A percentile compares a stretch with the other conserved stretches of the same genome.
Conservation (phyloP, 2,113 vertebrate species). For the Glareola pratincola region DNA sequence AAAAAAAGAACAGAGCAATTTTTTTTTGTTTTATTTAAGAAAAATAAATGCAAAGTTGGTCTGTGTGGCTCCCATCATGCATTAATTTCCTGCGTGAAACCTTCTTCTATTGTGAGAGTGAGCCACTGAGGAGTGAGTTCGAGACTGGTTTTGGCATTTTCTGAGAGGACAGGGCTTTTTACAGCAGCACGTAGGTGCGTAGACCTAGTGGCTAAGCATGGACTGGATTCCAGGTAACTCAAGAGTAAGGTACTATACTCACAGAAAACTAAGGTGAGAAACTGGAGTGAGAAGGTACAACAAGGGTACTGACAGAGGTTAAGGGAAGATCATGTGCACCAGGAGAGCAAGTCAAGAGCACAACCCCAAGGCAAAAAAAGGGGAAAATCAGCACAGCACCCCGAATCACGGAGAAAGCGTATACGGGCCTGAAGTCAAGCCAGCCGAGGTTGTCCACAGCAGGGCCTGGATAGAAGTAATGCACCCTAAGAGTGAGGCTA, state of each 20-base stretch:
- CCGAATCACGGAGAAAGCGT: accelerated
- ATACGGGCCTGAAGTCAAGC: accelerated
- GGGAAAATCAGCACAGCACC: neutral
- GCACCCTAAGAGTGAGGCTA: neutral
- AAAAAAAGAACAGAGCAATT: neutral
- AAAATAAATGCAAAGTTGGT: neutral
- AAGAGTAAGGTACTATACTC: neutral
- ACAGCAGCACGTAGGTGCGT: neutral
- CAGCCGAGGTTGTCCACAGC: neutral
- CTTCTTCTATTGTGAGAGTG: neutral
- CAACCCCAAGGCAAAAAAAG: neutral
- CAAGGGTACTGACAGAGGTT: neutral
- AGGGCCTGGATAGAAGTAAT: neutral
- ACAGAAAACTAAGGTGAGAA: neutral
- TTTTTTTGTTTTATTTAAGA: neutral
- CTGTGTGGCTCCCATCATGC: neutral
- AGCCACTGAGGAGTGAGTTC: neutral
- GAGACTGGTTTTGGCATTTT: neutral
- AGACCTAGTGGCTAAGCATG: neutral
- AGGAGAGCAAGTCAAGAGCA: neutral
- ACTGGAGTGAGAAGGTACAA: neutral
- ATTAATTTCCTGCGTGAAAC: neutral
- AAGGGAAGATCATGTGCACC: neutral
- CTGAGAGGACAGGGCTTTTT: neutral
- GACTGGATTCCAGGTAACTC: neutral